Base-by-base conservation (phyloP, 2,797 vertebrate species). In the Selene dorsalis region DNA sequence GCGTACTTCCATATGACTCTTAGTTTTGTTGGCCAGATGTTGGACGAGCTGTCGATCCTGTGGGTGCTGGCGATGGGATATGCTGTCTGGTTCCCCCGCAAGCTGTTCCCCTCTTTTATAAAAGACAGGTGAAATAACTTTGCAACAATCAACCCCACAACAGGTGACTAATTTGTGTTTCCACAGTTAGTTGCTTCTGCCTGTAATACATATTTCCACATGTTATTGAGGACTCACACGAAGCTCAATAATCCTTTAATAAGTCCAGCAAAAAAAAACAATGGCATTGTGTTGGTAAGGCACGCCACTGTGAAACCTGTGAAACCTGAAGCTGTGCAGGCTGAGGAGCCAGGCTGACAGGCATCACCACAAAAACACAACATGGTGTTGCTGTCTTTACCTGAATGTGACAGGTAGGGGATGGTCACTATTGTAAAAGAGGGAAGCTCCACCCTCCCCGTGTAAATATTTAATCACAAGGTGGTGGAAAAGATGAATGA, bases 1-100 rank as follows among this genome's bases (percentile, higher is more conserved):
- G 87, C 88, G 0, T 99, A 99, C 82, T 99, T 97, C 82, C 98
- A 99, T 93, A 97, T 97, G 96, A 99, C 98, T 0, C 93, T 99
- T 22, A 99, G 98, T 87, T 98, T 97, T 0, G 82, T 97, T 48
- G 98, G 98, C 12, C 98, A 99, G 91, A 94, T 99, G 92, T 84
- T 99, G 86, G 98, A 99, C 0, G 98, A 99, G 79, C 89, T 99
- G 58, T 95, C 97, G 26, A 99, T 99, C 89, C 92, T 99, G 65
- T 99, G 98, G 98, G 90, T 97, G 0, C 73, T 99, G 90, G 95
- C 96, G 0, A 58, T 92, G 2, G 90, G 95, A 13, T 99, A 99
- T 50, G 79, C 95, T 4, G 73, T 96, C 43, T 99, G 98, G 98
- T 94, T 97, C 75, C 98, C 98, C 0, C 93, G 91, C n/a, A 93